Conservation (phyloP, 1,140 invertebrate genomes). For the Glossosoma conforme region DNA sequence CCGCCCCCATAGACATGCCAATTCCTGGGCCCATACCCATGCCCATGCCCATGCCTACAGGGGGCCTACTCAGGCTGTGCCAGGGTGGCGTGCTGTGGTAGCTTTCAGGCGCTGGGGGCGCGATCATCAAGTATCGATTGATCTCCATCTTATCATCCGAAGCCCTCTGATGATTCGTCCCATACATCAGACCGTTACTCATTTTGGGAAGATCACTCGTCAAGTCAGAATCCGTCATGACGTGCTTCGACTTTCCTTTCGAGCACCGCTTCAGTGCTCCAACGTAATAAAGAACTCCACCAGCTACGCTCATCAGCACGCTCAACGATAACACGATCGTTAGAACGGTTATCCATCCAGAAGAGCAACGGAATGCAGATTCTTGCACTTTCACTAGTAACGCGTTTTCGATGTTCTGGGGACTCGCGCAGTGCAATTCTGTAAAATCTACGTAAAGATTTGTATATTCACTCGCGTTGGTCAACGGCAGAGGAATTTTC, state of each 20-base stretch:
- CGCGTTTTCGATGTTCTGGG: slow-evolving; percentile 46
- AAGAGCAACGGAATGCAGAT: slow-evolving; percentile 56
- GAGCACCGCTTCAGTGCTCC: slow-evolving; percentile 51
- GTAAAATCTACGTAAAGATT: slow-evolving; percentile 48
- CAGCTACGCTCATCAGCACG: slow-evolving; percentile 51
- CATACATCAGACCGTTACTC: slow-evolving; percentile 47
- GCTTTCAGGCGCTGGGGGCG: slow-evolving; percentile 51
- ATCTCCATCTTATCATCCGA: slow-evolving; percentile 47
- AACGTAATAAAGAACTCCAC: slow-evolving; percentile 52
- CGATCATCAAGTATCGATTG: slow-evolving; percentile 53
- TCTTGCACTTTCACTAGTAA: slow-evolving; percentile 52
- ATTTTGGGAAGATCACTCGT: slow-evolving; percentile 48
- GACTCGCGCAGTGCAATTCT: slow-evolving; percentile 52
- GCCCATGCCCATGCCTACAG: too few relatives aligned
- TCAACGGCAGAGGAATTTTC: slow-evolving; percentile 36
- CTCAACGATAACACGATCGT: slow-evolving; percentile 52
- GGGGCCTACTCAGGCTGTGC: slow-evolving; percentile 50
- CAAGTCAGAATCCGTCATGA: slow-evolving; percentile 48
- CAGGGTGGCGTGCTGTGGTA: slow-evolving; percentile 55
- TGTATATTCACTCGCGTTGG: slow-evolving; percentile 37
- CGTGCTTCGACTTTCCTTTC: slow-evolving; percentile 49
- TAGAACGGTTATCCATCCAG: slow-evolving; percentile 53
- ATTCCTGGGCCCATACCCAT: slow-evolving; percentile 41
- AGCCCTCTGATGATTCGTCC: slow-evolving; percentile 43
- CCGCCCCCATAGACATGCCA: too few relatives aligned